Percentiles rank a stretch among this genome's conserved stretches.
These are phyloP conservation scores for Eristalis intricaria DNA, from an alignment of 2,888 invertebrate species.

Conservation along the genomic window DNA sequence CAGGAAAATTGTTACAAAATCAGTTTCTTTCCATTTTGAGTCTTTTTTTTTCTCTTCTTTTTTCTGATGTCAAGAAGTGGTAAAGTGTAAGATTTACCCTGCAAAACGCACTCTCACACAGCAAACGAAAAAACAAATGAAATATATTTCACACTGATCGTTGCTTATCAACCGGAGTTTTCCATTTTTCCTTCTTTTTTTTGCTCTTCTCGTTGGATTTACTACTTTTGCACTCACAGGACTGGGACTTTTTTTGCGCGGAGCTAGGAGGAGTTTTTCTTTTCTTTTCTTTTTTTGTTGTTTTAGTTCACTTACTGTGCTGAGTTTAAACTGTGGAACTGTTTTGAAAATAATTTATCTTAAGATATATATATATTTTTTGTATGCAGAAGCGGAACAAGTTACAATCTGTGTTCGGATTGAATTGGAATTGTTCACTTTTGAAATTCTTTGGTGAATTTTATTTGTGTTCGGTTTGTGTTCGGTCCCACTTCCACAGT, in stretches of 20 bases:
- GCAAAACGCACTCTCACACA: slow-evolving; percentile 50
- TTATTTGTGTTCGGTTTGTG: slow-evolving; percentile 64
- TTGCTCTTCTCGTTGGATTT: slow-evolving; percentile 7
- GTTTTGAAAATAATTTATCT: slow-evolving; percentile 1
- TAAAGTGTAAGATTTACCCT: slow-evolving; percentile 50
- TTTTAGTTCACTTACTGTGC: slow-evolving; percentile 54
- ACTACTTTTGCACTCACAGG: slow-evolving; percentile 73
- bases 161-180: slow-evolving; percentile 73
- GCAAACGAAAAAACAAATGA: not conserved
- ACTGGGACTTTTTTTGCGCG: slow-evolving; percentile 67
- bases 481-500: slow-evolving; percentile 79
- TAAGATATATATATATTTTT: not conserved
- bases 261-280: not conserved
- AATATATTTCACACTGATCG: slow-evolving; percentile 29
- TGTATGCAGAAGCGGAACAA: slow-evolving; percentile 64
- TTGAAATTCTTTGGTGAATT: slow-evolving; percentile 32
- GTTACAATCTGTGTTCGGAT: slow-evolving; percentile 27
- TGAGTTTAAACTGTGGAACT: slow-evolving; percentile 43
- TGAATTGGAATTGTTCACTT: slow-evolving; percentile 26
- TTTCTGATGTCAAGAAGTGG: slow-evolving; percentile 37
- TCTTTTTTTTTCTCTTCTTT: slow-evolving; percentile 46
- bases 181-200: slow-evolving; percentile 58
- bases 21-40: slow-evolving; percentile 29
- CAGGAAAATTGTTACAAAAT: slow-evolving; percentile 68
- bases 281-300: too few relatives aligned